Evolutionary conservation across 2,113 vertebrate species (phyloP), one percentile per base, ranked within the genome.

Genomic region (Zosterops japonicus): DNA sequence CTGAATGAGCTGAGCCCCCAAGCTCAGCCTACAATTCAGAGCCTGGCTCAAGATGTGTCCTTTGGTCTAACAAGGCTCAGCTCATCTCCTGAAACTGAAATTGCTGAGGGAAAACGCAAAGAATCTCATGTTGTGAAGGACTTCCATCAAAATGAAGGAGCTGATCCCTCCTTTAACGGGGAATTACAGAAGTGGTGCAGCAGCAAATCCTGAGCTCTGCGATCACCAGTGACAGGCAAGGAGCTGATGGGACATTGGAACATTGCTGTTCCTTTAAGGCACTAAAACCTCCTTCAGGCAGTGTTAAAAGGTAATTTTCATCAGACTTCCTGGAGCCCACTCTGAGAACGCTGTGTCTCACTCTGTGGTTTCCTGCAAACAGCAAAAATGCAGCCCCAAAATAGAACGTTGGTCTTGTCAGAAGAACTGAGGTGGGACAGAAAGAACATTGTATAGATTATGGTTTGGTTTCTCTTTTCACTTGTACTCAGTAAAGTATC

Each of bases 321-420:
- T 44, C 28, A 86, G 67, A 46, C 67, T 70, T 79, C 31, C 69
- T 69, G 78, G 47, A 93, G 61, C 60, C 70, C 4, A 1, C n/a
- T 25, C 12, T 49, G n/a, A 46, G 41, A 72, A 33, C 1, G 2
- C 22, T 2, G 0, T 12, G 14, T 31, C 13, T 47, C 69, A 25
- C 52, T 28, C 2, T 28, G 33, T 33, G 59, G 77, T 83, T 76
- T 59, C 71, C 35, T 44, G 12, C 36, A 42, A 67, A 63, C 24
- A 52, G 39, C 11, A 47, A 55, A 82, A 75, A 55, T 1, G 8
- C 23, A 64, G 64, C 39, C 21, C 59, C 8, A 0, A n/a, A 93
- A 28, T 25, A 61, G 71, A 69, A 9, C 10, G 0, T 56, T 11
- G 15, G 23, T 57, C n/a, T 81, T 33, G 41, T 55, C 56, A 46